Evolutionary conservation across 2,888 invertebrate species (phyloP), one percentile per base, ranked within the genome.

Genomic region (Hyalella azteca): DNA sequence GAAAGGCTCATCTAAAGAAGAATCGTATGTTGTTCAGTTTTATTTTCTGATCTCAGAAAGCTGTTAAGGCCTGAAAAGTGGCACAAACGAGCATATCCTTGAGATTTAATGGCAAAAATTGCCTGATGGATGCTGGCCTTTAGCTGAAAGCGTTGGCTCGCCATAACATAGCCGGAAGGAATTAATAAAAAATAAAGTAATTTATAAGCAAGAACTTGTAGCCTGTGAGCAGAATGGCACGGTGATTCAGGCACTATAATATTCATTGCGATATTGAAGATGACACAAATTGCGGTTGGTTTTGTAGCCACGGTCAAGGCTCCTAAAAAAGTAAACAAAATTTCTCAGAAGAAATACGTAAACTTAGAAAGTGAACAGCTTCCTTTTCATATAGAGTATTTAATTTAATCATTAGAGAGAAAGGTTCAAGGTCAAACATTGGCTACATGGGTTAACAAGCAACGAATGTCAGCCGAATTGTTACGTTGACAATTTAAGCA

Each of bases 71-170:
- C 19, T 66, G 32, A 66, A 66, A 66, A 66, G 66, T 66, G 13
- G n/a, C 36, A 29, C 66, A 0, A 66, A 66, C 39, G 66, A 66
- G 66, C 36, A 66, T 39, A 66, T 66, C 39, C 66, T 66, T 36
- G 36, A 66, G 4, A 66, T 66, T 36, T 66, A 66, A 66, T 3
- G 36, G 39, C 66, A 66, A 66, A 66, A 66, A 66, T 66, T 66
- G 29, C 7, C 66, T 66, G 66, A 66, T 11, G 66, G 29, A 66
- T 66, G 66, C 13, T 15, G 9, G 66, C 36, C 36, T 66, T 19
- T 36, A 29, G 59, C 36, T 19, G 66, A 39, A 1, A 39, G 7
- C 19, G 39, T n/a, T n/a, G 36, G 19, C 19, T 36, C 13, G 66
- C 36, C 11, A 2, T 36, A 36, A 13, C 36, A 66, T 66, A 15